Conservation (phyloP, 1,140 invertebrate genomes). For the Drosophila pruinosa region DNA sequence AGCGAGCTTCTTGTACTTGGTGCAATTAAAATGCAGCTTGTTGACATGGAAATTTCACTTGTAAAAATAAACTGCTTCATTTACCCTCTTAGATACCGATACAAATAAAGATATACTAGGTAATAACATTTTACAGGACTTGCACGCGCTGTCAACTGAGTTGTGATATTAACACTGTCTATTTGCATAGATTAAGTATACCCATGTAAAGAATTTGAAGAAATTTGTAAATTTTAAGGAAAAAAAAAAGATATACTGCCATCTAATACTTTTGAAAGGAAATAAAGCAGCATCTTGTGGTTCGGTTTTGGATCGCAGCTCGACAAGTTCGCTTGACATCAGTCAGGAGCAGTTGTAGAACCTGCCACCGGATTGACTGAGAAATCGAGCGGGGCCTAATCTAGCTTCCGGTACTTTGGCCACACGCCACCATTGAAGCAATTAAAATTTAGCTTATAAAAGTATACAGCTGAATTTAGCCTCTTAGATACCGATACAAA, state of each 20-base stretch:
- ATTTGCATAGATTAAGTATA: conserved; percentile 58
- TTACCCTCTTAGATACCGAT: background rate
- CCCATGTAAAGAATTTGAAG: no score
- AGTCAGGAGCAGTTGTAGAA: no score
- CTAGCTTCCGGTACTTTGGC: conserved; percentile 1
- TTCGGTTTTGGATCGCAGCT: background rate
- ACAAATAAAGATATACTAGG: background rate
- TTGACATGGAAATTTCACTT: conserved; percentile 25
- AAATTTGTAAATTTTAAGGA: conserved; percentile 45
- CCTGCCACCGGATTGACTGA: background rate
- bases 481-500: background rate
- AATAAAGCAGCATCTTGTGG: background rate
- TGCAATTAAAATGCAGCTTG: conserved; percentile 61
- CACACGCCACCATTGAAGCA: conserved; percentile 69
- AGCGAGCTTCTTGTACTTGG: conserved; percentile 5
- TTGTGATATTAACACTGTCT: conserved; percentile 17
- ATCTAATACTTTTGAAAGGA: no score
- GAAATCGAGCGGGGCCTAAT: background rate
- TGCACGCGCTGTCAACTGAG: conserved; percentile 27
- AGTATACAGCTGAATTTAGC: background rate
- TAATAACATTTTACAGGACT: conserved; percentile 30
- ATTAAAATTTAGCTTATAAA: conserved; percentile 21
- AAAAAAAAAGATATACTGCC: conserved; percentile 4
- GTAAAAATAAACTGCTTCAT: background rate
- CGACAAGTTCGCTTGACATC: conserved; percentile 48